These are phyloP conservation scores for Selenia dentaria DNA, from an alignment of 2,888 invertebrate genomes.

Conservation along the genomic window DNA sequence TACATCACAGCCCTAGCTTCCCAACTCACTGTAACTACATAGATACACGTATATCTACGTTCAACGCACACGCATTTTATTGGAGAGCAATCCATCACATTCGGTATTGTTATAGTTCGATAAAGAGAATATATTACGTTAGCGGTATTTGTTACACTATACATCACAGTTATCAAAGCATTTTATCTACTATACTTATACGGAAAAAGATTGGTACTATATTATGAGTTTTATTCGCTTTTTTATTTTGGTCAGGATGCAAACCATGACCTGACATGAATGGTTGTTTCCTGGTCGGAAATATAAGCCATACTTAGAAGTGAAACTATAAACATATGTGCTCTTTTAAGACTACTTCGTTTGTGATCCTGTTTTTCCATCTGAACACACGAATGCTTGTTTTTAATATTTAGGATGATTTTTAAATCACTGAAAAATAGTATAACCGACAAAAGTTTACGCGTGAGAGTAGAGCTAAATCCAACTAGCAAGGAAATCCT, in stretches of 20 bases:
- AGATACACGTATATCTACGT: background rate
- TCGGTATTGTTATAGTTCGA: conserved; percentile 45
- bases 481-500: no score
- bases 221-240: conserved; percentile 2
- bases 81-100: conserved; percentile 54
- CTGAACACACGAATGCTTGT: no score
- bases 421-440: no score
- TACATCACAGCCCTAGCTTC: conserved; percentile 3
- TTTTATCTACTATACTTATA: conserved; percentile 1
- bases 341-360: no score
- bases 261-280: no score
- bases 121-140: conserved; percentile 45
- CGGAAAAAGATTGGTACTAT: background rate
- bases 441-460: no score
- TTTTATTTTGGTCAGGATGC: background rate
- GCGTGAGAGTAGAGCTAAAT: no score
- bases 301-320: no score
- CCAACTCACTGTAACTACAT: background rate
- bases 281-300: no score
- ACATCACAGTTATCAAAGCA: conserved; percentile 21
- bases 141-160: conserved; percentile 13
- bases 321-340: no score
- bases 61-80: conserved; percentile 35
- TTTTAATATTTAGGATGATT: no score
- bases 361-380: no score